Base-by-base conservation (phyloP, 2,888 invertebrate species). In the Chrysolina americana region DNA sequence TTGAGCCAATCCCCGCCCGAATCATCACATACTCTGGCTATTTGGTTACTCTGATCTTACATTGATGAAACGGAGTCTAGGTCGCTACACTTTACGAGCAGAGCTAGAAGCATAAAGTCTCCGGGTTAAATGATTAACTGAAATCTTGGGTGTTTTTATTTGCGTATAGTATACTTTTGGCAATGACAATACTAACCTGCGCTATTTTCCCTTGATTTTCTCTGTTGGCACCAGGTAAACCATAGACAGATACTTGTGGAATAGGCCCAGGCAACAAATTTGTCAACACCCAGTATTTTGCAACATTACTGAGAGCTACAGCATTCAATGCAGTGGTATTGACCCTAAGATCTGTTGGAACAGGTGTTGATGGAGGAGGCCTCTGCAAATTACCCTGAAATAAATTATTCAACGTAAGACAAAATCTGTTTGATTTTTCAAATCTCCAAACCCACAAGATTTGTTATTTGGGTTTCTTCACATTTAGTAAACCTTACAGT, bases 251-350 rank as follows among this genome's bases (percentile, higher is more conserved):
- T 69, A 94, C 93, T 90, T 94, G 94, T 75, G 94, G 93, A 87
- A 94, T 91, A 68, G 93, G 93, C 73, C 93, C 93, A 71, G 94
- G 94, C 86, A 94, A 92, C 80, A 95, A 89, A 90, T 94, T 94
- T 77, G 94, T 94, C 87, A 95, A 92, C 86, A 95, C 94, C 94
- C 94, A 95, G 88, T 94, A 95, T 88, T 95, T 95, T 80, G 94
- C 94, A 84, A 94, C 93, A 89, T 92, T 93, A 86, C 92, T 92
- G 89, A 93, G 90, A 85, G 94, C 92, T 84, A 94, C 93, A 71
- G 91, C 90, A 86, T 92, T 92, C 79, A 92, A 89, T 74, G 92
- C 92, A 65, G 92, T 91, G 0, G 92, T 91, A 85, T 92, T 92
- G 62, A 92, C 92, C 83, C 92, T 87, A 64, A 92, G 86, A 86